Base-by-base conservation (phyloP, 1,140 invertebrate species). In the Drosophila kohkoa region DNA sequence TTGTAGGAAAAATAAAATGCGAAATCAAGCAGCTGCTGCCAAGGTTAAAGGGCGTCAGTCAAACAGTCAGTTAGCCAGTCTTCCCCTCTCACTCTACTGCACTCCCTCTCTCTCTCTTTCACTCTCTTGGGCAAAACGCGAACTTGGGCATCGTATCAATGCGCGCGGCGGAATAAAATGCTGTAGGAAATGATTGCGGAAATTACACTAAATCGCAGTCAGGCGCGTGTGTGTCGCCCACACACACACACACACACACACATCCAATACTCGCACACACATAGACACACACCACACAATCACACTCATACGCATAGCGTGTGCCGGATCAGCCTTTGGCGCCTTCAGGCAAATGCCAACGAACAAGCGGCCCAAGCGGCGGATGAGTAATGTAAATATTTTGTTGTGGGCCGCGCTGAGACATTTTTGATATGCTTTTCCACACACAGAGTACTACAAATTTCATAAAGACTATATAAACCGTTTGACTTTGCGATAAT, bases 181-280 rank as follows among this genome's bases (percentile, higher is more conserved):
- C 75, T 87, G 73, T 82, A 86, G 82, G 82, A 87, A 87, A 87
- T 87, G 79, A 87, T 77, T 75, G 82, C 82, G 82, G 82, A 87
- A 87, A 87, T 87, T 87, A 87, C 82, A 87, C 82, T 87, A 80
- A 87, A 87, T 74, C 73, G 76, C 63, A 74, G 80, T 20, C 68
- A 57, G 78, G 64, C 72, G 60, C 60, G 54, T 64, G 54, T 62
- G 8, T 71, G 54, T 55, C 74, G 41, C 32, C 30, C 69, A 72
- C 60, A 65, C 16, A 60, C 13, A 65, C 10, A 63, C 32, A 57
- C 45, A 52, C 15, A 51, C 32, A 62, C 30, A 35, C 3, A 38
- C 41, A 52, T n/a, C n/a, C n/a, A n/a, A n/a, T 1, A 15, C 38
- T 30, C 25, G 48, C 16, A 8, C 7, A 30, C 49, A 55, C 58